phyloP scores from a whole-genome alignment of 1,140 invertebrate species.

The Riptortus pedestris region DNA sequence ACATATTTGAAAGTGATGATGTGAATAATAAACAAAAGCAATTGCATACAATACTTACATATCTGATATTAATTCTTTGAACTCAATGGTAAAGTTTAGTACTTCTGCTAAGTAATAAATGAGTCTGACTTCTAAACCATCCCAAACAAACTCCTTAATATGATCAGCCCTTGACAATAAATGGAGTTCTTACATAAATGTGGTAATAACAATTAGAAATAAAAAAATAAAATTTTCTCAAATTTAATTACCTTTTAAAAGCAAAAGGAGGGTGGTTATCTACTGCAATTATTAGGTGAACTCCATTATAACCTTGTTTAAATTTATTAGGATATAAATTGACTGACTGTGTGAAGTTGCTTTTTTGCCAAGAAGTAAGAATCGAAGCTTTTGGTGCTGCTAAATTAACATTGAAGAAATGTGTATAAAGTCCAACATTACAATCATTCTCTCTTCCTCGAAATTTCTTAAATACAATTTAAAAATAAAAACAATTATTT shows the following conservation, averaged over 20 bases:
- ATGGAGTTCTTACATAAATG: conserved; percentile 32
- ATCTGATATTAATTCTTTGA: conserved; percentile 43
- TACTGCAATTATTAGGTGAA: conserved; percentile 52
- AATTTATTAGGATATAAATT: conserved; percentile 58
- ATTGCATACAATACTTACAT: conserved; percentile 27
- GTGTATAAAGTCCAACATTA: not conserved
- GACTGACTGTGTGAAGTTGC: conserved; percentile 47
- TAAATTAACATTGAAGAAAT: not conserved
- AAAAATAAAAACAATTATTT: no score
- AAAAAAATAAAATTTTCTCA: no score
- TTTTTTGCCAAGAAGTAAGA: conserved; percentile 53
- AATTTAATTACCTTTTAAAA: conserved; percentile 43
- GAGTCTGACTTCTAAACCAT: conserved; percentile 56
- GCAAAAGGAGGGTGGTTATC: conserved; percentile 58
- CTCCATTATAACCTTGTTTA: conserved; percentile 53
- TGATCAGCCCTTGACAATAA: conserved; percentile 38
- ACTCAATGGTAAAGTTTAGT: conserved; percentile 57
- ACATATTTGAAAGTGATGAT: no score
- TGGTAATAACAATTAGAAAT: no score
- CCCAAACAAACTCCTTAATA: conserved; percentile 39
- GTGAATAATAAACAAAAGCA: conserved; percentile 1
- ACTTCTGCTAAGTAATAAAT: conserved; percentile 46
- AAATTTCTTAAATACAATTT: no score
- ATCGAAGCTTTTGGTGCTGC: not conserved
- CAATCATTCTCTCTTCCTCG: not conserved